Evolutionary conservation across 1,140 invertebrate genomes (phyloP).

Genomic region (Homalodisca vitripennis): DNA sequence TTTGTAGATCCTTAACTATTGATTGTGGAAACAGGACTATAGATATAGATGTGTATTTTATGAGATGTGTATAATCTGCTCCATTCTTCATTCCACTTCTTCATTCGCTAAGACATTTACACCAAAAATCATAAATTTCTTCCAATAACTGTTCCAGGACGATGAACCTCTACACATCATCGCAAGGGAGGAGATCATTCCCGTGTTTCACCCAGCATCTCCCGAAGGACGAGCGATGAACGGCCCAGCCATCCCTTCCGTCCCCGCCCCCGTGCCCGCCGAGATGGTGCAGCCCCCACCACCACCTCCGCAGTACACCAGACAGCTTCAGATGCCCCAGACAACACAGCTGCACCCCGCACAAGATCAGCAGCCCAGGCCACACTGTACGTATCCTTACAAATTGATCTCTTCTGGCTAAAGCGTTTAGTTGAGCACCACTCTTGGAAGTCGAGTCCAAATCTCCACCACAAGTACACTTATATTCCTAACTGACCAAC

Average conservation of each 20-base stretch:
- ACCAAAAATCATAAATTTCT: no score
- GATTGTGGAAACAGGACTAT: no score
- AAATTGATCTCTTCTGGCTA: background rate
- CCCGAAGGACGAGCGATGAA: conserved; percentile 34
- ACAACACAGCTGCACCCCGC: conserved; percentile 3
- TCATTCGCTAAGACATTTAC: no score
- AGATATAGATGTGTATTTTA: no score
- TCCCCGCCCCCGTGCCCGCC: conserved; percentile 35
- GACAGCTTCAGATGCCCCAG: conserved; percentile 33
- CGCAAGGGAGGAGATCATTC: conserved; percentile 40
- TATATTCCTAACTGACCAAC: no score
- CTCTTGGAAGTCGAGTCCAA: no score
- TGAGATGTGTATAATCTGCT: no score
- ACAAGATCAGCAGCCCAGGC: conserved; percentile 33
- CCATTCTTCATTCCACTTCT: no score
- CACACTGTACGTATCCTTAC: conserved; percentile 44
- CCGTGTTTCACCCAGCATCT: conserved; percentile 35
- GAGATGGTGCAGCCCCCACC: conserved; percentile 41
- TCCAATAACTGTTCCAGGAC: no score
- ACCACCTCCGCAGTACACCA: conserved; percentile 35
- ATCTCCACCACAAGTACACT: no score
- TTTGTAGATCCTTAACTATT: no score
- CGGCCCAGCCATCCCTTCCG: conserved; percentile 32
- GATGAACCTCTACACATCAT: conserved; percentile 38
- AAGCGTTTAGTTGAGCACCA: background rate